These are phyloP conservation scores for Pygmarrhopalites habei DNA, from an alignment of 1,140 invertebrate species.

Conservation along the genomic window DNA sequence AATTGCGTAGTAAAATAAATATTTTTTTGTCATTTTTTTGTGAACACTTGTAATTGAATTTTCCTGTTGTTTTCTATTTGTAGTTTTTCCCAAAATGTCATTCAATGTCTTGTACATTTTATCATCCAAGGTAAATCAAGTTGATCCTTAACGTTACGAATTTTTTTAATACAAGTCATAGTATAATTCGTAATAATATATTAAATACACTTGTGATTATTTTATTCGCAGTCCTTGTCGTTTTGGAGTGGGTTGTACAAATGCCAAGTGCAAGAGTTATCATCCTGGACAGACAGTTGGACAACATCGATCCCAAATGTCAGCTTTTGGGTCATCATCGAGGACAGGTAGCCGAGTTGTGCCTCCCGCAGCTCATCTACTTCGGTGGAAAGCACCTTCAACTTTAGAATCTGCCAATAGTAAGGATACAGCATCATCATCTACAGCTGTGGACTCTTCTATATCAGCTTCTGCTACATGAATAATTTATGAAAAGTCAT, in stretches of 20 bases:
- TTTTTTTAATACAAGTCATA: too few species aligned
- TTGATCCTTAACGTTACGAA: too few species aligned
- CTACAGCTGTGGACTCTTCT: not conserved
- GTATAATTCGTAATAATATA: too few species aligned
- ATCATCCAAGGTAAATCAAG: conserved; percentile 29
- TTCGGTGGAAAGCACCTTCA: conserved; percentile 9
- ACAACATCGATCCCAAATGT: not conserved
- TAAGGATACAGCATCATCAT: not conserved
- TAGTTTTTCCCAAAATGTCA: conserved; percentile 32
- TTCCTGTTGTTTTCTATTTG: too few species aligned
- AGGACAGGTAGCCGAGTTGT: not conserved
- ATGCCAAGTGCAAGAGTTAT: conserved; percentile 18
- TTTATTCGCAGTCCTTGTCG: too few species aligned
- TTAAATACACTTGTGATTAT: too few species aligned
- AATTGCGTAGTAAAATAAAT: too few species aligned
- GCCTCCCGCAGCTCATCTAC: conserved; percentile 2
- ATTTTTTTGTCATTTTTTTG: too few species aligned
- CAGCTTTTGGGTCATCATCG: not conserved
- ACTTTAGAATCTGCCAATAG: too few species aligned
- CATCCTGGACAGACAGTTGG: conserved; percentile 21
- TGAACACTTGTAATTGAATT: too few species aligned
- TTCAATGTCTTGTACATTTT: conserved; percentile 25
- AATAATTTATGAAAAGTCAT: too few species aligned
- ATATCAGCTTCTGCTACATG: too few species aligned
- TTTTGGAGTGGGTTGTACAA: conserved; percentile 27